These are phyloP conservation scores for Himalopsyche tibetana DNA, from an alignment of 2,888 invertebrate genomes.

Conservation along the genomic window DNA sequence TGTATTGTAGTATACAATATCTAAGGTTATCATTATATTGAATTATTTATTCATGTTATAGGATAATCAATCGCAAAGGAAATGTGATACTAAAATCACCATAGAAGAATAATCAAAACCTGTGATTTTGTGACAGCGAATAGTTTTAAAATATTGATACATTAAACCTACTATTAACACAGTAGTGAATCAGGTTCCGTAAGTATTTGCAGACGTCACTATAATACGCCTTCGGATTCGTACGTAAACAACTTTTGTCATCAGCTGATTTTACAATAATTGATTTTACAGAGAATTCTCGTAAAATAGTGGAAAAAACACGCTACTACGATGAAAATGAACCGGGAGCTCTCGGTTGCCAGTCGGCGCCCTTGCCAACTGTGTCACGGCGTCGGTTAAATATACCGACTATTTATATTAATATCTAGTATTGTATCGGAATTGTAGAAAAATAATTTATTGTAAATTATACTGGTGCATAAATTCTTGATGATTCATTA, in stretches of 20 bases:
- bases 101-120: too few relatives aligned
- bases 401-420: neutral
- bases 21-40: too few relatives aligned
- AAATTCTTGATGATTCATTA: too few relatives aligned
- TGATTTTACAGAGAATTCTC: neutral
- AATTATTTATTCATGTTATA: too few relatives aligned
- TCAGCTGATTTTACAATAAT: constrained; percentile 22
- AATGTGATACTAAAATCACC: too few relatives aligned
- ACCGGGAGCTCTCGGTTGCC: neutral
- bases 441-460: neutral
- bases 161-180: too few relatives aligned
- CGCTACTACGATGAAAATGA: constrained; percentile 12
- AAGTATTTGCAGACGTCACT: neutral
- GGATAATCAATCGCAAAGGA: too few relatives aligned
- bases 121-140: too few relatives aligned
- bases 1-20: too few relatives aligned
- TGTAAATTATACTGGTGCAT: too few relatives aligned
- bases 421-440: neutral
- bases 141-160: too few relatives aligned
- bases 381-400: neutral
- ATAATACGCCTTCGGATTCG: neutral
- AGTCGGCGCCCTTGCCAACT: neutral
- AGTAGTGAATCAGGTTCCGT: too few relatives aligned
- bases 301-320: constrained; percentile 18
- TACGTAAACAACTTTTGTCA: neutral